phyloP scores from a whole-genome alignment of 2,113 vertebrate species.

The Dryoscopus gambensis region DNA sequence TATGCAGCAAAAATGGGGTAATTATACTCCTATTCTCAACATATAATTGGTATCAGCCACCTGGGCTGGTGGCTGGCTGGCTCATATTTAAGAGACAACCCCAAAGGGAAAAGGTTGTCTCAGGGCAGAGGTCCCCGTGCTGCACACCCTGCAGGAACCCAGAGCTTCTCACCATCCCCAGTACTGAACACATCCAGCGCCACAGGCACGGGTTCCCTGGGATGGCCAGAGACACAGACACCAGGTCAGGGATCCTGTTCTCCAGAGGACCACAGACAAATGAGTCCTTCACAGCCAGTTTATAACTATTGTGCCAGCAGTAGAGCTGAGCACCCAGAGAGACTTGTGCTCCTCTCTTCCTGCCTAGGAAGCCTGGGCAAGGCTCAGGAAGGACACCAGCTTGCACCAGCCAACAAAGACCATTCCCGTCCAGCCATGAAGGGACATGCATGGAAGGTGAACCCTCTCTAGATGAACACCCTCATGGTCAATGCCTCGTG shows the following conservation, averaged over 20 bases:
- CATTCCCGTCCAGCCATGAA: neutral
- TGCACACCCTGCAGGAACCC: neutral
- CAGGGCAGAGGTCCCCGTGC: neutral
- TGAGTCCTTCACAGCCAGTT: neutral
- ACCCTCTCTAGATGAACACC: neutral
- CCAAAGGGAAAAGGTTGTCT: neutral
- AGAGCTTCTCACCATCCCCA: neutral
- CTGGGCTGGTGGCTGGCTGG: neutral
- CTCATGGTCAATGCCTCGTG: fast-evolving
- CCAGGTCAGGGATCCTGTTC: neutral
- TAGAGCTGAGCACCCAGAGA: neutral
- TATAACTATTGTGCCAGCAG: neutral
- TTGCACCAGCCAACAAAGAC: neutral
- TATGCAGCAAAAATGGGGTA: neutral
- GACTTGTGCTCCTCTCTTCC: neutral
- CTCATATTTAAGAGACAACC: neutral
- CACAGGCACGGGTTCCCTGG: neutral
- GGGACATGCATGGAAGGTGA: fast-evolving
- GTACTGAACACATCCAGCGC: neutral
- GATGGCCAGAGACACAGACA: neutral
- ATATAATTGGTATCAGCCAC: neutral
- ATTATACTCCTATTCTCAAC: neutral
- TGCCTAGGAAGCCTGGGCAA: neutral
- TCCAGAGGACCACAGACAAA: neutral
- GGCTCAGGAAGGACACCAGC: neutral